Evolutionary conservation across 2,888 invertebrate genomes (phyloP), one percentile per base, ranked within the genome.

Genomic region (Lingula anatina): DNA sequence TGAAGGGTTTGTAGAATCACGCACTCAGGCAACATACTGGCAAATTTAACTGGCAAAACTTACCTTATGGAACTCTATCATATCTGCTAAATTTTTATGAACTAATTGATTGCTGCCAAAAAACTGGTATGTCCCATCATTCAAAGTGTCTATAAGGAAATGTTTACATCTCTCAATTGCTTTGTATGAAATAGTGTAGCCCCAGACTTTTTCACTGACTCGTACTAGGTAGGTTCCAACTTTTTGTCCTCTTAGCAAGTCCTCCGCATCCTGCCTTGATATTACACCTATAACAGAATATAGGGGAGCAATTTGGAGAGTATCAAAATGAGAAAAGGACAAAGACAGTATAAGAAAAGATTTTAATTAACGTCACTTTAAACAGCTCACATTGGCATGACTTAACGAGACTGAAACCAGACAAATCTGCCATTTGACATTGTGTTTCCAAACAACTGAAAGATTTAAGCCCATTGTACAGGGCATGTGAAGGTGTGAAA

Each of bases 161-260:
- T 90, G 89, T 79, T 88, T 87, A 78, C 85, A 85, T 67, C 86
- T 83, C 57, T 82, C 83, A 5, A 70, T 70, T 42, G 83, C 84
- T 64, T 84, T 82, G 73, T 85, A 86, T 36, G 87, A 87, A 48
- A 89, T 83, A 28, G 88, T 88, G 77, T 89, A 90, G 44, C 89
- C 89, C 86, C 88, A 88, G 62, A 88, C 86, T 54, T 85, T 82
- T 77, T 87, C 88, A 46, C 88, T 88, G 50, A 89, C 79, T 44
- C 90, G 82, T 55, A 89, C 86, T 48, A 90, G 79, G 78, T 85
- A 90, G 40, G 84, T 82, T 47, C 89, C 89, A 12, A 80, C 77
- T 0, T 82, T 73, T 57, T 82, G 80, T 5, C 78, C 72, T 3
- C 79, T 63, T 44, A 90, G 78, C 27, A 85, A 70, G 42, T 79